Evolutionary conservation across 1,140 invertebrate species (phyloP), one percentile per base, ranked within the genome.

Genomic region (Formica selysi): DNA sequence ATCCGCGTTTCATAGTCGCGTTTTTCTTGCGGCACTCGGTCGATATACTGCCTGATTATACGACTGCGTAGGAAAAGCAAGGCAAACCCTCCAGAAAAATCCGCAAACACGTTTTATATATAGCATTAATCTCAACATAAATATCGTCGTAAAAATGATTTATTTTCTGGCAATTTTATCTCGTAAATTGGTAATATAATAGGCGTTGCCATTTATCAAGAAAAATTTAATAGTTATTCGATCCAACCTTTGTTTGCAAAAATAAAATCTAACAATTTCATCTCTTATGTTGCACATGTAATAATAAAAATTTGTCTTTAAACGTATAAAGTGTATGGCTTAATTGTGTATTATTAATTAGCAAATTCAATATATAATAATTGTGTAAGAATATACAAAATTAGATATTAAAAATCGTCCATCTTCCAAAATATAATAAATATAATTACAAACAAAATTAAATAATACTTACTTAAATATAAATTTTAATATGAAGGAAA

Each of bases 31-130:
- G 68, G 5, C 26, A 19, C 36, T 26, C 65, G 16, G 62, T 80
- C 48, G 38, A 51, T 81, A 59, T 44, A 80, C 7, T 7, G 38
- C 38, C 65, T 26, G 79, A 81, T 81, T 74, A 83, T 61, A 61
- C 38, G 67, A 71, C 26, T 83, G 68, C 26, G 54, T 81, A 32
- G 68, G 22, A 73, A 83, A 73, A 73, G 71, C 11, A 59, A 41
- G 57, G 10, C 8, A 13, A 26, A 32, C 10, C 29, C 16, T n/a
- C 44, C 54, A 59, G 54, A 41, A 79, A 71, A 71, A 73, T 83
- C 29, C 79, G 29, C 68, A 11, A n/a, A 59, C 32, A 73, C 32
- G 16, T 71, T 81, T 44, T 29, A 81, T 22, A 59, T n/a, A 54
- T 48, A 5, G 22, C 10, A 68, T 64, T 68, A 68, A 51, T 51